Evolutionary conservation across 2,888 invertebrate genomes (phyloP), one percentile per base, ranked within the genome.

Genomic region (Tetramorium bicarinatum): DNA sequence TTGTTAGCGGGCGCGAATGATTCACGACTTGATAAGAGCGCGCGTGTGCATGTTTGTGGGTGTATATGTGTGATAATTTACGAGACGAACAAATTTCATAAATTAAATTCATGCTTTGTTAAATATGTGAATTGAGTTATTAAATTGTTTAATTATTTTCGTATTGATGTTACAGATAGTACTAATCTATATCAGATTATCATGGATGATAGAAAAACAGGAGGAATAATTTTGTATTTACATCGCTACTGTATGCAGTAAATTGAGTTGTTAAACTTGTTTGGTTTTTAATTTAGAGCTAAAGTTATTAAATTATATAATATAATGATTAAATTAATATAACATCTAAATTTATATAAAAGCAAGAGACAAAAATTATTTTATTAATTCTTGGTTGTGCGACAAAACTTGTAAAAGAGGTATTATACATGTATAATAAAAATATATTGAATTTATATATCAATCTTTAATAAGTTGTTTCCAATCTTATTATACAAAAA

Each of bases 11-110:
- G 21, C 21, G 21, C 47, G 59, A 47, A 54, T 80, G 59, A 80
- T 79, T 79, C 71, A 79, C 34, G 72, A 34, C 59, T 59, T 72
- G 59, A 79, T 71, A 47, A 80, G 18, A 49, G 13, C 25, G 6
- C 29, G 29, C 29, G 29, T 34, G 29, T 34, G 29, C 4, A 34
- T 34, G 29, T 34, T 34, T 34, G 29, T 4, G n/a, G n/a, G 29
- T 34, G 29, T 34, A 34, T 34, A 34, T 34, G 29, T 34, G 29
- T 61, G 25, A 47, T 79, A 18, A 77, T 34, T 62, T n/a, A 52
- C n/a, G 49, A 59, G n/a, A 2, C 18, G 3, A 25, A 8, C 0
- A 1, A 29, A 80, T 59, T 79, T 72, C 34, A 38, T 47, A 71
- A 38, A 44, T 69, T 71, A 15, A 67, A 59, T 59, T 66, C 15